Base-by-base conservation (phyloP, 1,140 invertebrate species). In the Macrocentrus cingulum region DNA sequence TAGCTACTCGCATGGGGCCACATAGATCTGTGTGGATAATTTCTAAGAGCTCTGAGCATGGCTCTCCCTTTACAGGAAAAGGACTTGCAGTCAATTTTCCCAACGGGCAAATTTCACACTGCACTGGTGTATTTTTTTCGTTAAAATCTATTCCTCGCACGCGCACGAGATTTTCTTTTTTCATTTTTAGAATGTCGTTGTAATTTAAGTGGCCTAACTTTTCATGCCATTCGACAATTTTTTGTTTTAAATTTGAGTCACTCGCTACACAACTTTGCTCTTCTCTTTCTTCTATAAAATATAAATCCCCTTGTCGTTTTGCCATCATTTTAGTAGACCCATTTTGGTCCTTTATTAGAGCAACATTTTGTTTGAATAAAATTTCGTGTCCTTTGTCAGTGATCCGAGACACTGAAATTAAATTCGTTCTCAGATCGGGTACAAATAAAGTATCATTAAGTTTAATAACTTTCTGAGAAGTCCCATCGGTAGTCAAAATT, bases 21-120 rank as follows among this genome's bases (percentile, higher is more conserved):
- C 73, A 76, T 11, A 79, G 48, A 44, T 78, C 72, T 45, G 64
- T 62, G 60, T 76, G 71, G 13, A 75, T 63, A 1, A 75, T 16
- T 39, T 72, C 67, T 56, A 76, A 59, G 18, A 69, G 20, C 18
- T 48, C 54, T 0, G 54, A 61, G 52, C 63, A 46, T 20, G 65
- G 53, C 18, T 59, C 56, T 32, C 59, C 41, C 63, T 59, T 61
- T 54, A 25, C 56, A 2, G 52, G 56, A 58, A 72, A 75, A 15
- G 67, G 63, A 46, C 41, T 48, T 60, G 61, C 34, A 0, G 58
- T 56, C 37, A 59, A 41, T 25, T 67, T 65, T 46, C 51, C 59
- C 29, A 59, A 49, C 18, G 61, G 8, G 42, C 66, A 68, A 8
- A 44, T 50, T 25, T 64, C 59, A 44, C 66, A 62, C 16, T 23